Evolutionary conservation across 2,888 invertebrate genomes (phyloP).

Genomic region (Trichacis sp.): DNA sequence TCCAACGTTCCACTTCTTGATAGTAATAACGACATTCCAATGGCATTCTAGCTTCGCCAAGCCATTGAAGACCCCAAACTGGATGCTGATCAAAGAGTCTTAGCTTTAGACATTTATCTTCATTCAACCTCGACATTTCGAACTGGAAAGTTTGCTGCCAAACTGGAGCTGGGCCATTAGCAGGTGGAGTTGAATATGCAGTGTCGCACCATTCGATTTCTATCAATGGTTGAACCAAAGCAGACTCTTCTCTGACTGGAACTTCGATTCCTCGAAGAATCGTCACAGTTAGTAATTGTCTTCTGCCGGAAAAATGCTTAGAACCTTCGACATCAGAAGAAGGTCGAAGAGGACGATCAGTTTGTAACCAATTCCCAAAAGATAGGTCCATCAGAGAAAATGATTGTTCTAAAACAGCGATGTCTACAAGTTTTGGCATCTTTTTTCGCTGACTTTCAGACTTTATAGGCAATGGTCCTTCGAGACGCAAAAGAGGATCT

Average conservation of each 20-base stretch:
- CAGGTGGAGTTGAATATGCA: conserved; percentile 50
- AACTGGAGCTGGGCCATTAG: conserved; percentile 63
- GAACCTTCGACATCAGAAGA: conserved; percentile 40
- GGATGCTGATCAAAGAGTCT: conserved; percentile 65
- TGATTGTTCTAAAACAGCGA: conserved; percentile 58
- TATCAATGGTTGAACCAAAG: conserved; percentile 60
- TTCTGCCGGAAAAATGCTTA: conserved; percentile 50
- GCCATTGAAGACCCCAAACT: conserved; percentile 65
- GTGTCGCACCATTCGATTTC: conserved; percentile 62
- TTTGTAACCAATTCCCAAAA: conserved; percentile 53
- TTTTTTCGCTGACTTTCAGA: conserved; percentile 27
- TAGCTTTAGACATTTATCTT: conserved; percentile 55
- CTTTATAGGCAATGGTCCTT: background rate
- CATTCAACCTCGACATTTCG: conserved; percentile 53
- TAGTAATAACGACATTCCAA: conserved; percentile 59
- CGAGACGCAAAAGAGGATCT: conserved; percentile 50
- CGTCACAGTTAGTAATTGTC: conserved; percentile 57
- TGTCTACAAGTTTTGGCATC: conserved; percentile 50
- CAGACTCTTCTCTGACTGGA: conserved; percentile 65
- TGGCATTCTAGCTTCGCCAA: conserved; percentile 62
- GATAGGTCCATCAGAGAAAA: conserved; percentile 58
- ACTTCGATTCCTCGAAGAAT: conserved; percentile 63
- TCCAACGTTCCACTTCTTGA: conserved; percentile 65
- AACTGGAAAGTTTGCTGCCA: conserved; percentile 65
- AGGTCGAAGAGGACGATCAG: conserved; percentile 52